Evolutionary conservation across 2,888 invertebrate genomes (phyloP), one percentile per base, ranked within the genome.

Genomic region (Antheraea assamensis): DNA sequence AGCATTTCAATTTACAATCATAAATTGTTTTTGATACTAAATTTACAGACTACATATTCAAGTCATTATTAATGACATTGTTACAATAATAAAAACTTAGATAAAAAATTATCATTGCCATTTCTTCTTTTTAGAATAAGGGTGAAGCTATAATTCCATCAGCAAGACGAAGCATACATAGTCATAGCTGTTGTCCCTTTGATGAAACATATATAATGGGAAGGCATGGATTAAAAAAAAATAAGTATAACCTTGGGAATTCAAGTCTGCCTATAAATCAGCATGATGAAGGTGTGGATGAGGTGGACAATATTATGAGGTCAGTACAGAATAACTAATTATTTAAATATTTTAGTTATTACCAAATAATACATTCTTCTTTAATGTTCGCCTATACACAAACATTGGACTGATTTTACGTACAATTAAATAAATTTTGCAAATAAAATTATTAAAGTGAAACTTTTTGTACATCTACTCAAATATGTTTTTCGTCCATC

Each of bases 251-350:
- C 10, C 21, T 52, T 19, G 30, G 71, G 75, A 55, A 72, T 61
- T 72, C 66, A 68, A 71, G 3, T 58, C 75, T 42, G 17, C 70
- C 64, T 42, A 58, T 42, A 31, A 74, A 10, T 52, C 52, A 71
- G 17, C 70, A 74, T 70, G 80, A 80, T 13, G 76, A 77, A 47
- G 88, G 85, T 21, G 71, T 64, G 35, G 93, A 94, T 84, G 92
- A 84, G 80, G 87, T 90, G 42, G 93, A 93, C 78, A 92, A 92
- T 87, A 81, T 86, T 17, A 77, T 86, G 80, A 93, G 93, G 93
- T 92, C 83, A 24, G 64, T 68, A 31, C 35, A 10, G n/a, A 49
- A 1, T n/a, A 68, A 7, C 7, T 72, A 8, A 24, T 27, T 27
- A 72, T 47, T 42, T 42, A 58, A n/a, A 55, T 8, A 21, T 19